Evolutionary conservation across 2,797 vertebrate species (phyloP).

Genomic region (Botia kubotai): DNA sequence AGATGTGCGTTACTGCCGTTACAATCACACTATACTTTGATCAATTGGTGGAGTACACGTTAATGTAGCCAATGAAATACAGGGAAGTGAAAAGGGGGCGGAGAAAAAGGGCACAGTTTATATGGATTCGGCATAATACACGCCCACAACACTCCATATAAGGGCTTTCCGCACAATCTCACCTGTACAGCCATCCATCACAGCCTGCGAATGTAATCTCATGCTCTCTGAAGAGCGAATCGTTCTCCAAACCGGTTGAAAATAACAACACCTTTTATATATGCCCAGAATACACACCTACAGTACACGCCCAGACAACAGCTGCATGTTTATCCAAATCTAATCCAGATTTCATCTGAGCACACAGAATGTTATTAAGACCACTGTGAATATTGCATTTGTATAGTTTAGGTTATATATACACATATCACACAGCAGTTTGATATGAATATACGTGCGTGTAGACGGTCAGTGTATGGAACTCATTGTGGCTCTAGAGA

Average conservation of each 20-base stretch:
- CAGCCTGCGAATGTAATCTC: too few species aligned
- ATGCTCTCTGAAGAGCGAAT: background rate
- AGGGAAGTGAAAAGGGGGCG: conserved; percentile 34
- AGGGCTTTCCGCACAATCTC: background rate
- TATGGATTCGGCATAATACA: background rate
- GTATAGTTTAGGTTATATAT: too few species aligned
- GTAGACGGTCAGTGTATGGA: background rate
- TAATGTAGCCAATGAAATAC: conserved; percentile 39
- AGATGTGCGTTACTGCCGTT: too few species aligned
- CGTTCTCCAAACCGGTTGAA: background rate
- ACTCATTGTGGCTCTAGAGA: background rate
- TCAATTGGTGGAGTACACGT: background rate
- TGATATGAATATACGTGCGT: too few species aligned
- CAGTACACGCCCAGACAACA: background rate
- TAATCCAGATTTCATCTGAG: background rate
- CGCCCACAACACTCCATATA: background rate
- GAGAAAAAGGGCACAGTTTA: background rate
- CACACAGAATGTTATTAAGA: background rate
- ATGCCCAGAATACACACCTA: background rate
- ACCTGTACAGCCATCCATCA: conserved; percentile 2
- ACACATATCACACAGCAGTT: too few species aligned
- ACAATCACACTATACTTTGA: too few species aligned
- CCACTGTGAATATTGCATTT: too few species aligned
- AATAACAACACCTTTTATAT: background rate
- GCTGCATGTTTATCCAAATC: background rate